phyloP scores from a whole-genome alignment of 2,113 vertebrate species.

The Ictalurus punctatus region DNA sequence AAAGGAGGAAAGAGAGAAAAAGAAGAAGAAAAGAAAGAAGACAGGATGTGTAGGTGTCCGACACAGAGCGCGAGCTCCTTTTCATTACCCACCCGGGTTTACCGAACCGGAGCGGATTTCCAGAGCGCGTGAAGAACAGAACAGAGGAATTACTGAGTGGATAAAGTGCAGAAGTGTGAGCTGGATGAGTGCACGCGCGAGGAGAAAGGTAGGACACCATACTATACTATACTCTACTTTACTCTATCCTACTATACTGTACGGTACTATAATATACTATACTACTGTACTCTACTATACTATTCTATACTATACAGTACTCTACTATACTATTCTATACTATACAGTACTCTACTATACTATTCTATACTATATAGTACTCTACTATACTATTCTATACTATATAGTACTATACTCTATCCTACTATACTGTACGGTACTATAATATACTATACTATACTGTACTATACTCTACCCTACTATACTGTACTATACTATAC shows the following conservation, averaged over 20 bases:
- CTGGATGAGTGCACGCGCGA: neutral
- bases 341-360: no score
- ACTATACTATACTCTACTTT: neutral
- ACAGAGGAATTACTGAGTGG: neutral
- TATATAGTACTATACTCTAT: neutral
- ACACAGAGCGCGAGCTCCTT: slow-evolving; percentile 8
- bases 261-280: no score
- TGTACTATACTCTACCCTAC: neutral
- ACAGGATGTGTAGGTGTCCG: slow-evolving; percentile 27
- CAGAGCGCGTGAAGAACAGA: slow-evolving; percentile 17
- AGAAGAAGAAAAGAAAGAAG: slow-evolving; percentile 1
- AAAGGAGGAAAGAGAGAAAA: neutral
- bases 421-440: neutral
- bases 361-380: neutral
- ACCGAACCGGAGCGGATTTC: neutral
- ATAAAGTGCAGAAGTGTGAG: neutral
- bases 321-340: no score
- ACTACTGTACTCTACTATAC: no score
- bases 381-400: neutral
- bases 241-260: neutral
- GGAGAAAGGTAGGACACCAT: neutral
- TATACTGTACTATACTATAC: neutral
- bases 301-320: no score
- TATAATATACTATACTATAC: no score
- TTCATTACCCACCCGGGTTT: neutral